Evolutionary conservation across 2,888 invertebrate genomes (phyloP), one percentile per base, ranked within the genome.

Genomic region (Stenotaenia linearis): DNA sequence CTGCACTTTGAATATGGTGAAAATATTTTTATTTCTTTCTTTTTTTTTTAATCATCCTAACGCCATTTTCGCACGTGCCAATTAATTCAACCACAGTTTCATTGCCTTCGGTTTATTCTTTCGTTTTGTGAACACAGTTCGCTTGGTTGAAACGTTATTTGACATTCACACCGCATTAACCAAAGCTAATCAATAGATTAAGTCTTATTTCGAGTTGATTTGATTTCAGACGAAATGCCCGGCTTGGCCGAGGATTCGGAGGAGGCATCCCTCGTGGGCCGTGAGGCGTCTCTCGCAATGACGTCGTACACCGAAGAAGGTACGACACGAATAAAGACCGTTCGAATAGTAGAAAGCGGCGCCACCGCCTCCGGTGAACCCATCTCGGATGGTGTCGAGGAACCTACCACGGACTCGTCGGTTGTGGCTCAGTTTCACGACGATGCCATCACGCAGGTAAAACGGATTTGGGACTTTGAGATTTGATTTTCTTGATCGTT

Each of bases 371-470:
- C 28, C 21, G 40, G 78, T 40, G 79, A 78, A 69, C 78, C 50
- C 74, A 90, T 91, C 81, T 87, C 90, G 74, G 90, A 90, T 85
- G 90, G 89, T 80, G 89, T 89, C 61, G 85, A 84, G 45, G 89
- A 89, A 45, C 85, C 84, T 15, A 18, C 50, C 81, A 83, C 85
- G 23, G 91, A 91, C 82, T 88, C 89, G 4, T 89, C 89, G 30
- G 88, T 91, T 1, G 87, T 92, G 25, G 91, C 92, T 76, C 92
- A 92, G 85, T 92, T 92, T 85, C 92, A 93, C 84, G 92, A 92
- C 82, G 92, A 93, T 84, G 92, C 92, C 0, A 87, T 92, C 15
- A 89, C 91, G 83, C 92, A 91, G 89, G 91, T 90, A 80, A 79
- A 45, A 77, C 1, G 12, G 15, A 3, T 12, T 35, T 37, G 15